phyloP scores from a whole-genome alignment of 2,113 vertebrate genomes.

The Nestor notabilis region DNA sequence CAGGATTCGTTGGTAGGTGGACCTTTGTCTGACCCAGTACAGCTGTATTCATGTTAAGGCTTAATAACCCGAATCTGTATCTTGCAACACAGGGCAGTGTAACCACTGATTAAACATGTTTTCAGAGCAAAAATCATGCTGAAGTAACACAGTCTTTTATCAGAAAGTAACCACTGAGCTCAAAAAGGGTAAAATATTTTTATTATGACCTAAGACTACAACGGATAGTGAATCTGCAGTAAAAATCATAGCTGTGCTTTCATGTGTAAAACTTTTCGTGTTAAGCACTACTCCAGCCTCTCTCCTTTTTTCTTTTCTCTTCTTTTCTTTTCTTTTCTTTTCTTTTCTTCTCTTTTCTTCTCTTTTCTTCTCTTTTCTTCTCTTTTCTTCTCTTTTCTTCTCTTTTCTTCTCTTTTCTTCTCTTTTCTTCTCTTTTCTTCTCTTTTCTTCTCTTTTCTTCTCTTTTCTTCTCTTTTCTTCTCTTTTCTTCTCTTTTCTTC shows the following conservation, averaged over 20 bases:
- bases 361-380: not conserved
- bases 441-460: not conserved
- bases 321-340: not conserved
- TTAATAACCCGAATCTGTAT: conserved; percentile 27
- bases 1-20: not conserved
- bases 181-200: conserved; percentile 1
- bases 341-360: no score
- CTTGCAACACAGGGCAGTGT: not conserved
- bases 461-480: not conserved
- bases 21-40: not conserved
- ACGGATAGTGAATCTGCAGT: not conserved
- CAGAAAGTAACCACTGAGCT: conserved; percentile 16
- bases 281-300: not conserved
- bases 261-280: conserved; percentile 12
- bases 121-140: not conserved
- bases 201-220: conserved; percentile 9
- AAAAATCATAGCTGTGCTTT: conserved; percentile 44
- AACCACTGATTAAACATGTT: conserved; percentile 10
- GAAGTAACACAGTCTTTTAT: conserved; percentile 10
- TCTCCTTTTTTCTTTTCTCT: not conserved
- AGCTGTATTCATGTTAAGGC: not conserved
- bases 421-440: no score
- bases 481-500: not conserved
- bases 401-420: not conserved
- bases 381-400: not conserved